Base-by-base conservation (phyloP, 2,888 invertebrate species). In the Troglohyphantes excavatus region DNA sequence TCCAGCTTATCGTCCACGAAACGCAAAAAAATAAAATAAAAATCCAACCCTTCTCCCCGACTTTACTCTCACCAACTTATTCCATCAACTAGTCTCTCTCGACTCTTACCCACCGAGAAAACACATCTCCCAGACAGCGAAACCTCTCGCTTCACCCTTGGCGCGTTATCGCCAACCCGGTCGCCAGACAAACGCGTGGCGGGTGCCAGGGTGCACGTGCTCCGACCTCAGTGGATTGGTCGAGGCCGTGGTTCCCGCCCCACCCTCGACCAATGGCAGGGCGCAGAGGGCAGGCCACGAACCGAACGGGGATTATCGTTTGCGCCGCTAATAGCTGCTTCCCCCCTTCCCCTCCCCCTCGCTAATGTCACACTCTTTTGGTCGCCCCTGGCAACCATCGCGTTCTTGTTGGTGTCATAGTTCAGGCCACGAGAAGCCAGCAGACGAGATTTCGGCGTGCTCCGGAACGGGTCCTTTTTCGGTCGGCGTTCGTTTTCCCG, bases 291-390 rank as follows among this genome's bases (percentile, higher is more conserved):
- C 88, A 89, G 88, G 88, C 82, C 88, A 88, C 88, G 88, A 88
- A 73, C 88, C 39, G 76, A 65, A 53, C 73, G 29, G 21, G 82
- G 90, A 84, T 89, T 89, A 89, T 89, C 89, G 53, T 53, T n/a
- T 53, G 72, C 90, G 75, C 83, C 85, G 85, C 90, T 90, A 90
- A 90, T 90, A 90, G 90, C 75, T 85, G 83, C 90, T 90, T 84
- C 84, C 85, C 84, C 79, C 90, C 73, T 68, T 65, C 26, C 67
- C 70, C 67, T 26, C 63, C 46, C 79, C 79, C 63, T 23, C 21
- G 61, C 73, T 43, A 46, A 82, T 82, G 53, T 53, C 73, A 72
- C 61, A 79, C 27, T 61, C 33, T 65, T n/a, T 53, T n/a, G 59
- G 89, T 83, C 89, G 78, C 63, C 83, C 70, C 39, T 73, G 81